Base-by-base conservation (phyloP, 2,797 vertebrate species). In the Aldrovandia affinis region DNA sequence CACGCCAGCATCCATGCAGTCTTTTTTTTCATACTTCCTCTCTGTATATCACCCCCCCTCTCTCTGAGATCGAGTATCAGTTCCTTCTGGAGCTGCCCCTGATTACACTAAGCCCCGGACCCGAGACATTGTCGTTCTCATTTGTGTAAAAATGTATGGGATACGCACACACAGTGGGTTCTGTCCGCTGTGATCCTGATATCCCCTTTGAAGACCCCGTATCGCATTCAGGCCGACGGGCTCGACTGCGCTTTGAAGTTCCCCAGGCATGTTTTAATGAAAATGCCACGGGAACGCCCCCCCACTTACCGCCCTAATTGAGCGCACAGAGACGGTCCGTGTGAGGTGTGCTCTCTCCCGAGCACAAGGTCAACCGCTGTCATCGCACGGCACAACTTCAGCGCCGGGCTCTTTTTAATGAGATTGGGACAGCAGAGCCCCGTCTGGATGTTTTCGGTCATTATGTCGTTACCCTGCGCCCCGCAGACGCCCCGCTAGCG, bases 391-490 rank as follows among this genome's bases (percentile, higher is more conserved):
- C 25, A 42, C 14, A 22, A 55, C 36, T 3, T 50, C 12, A 77
- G 83, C n/a, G 28, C 8, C 30, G 28, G 36, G 22, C 54, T 59
- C 28, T 15, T 77, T 78, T 5, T 79, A 82, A 85, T 65, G 59
- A 59, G 75, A 36, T 61, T 85, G 65, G 61, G 70, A 33, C 55
- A 59, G 59, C 30, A 33, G 30, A 39, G 78, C 61, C 61, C 63
- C 7, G 30, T 84, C 61, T 50, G 80, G 61, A 85, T 82, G 73
- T 57, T 70, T 85, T 78, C 80, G 80, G 55, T 55, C 70, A 82
- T 85, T 65, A 78, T 57, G 47, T 79, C 47, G 63, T 82, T 82
- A 82, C 61, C 33, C 47, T 22, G 81, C 57, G 33, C n/a, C 30
- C 10, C 36, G 54, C 33, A 33, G 10, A 78, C 59, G 33, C 75